Percentiles rank a stretch among this genome's conserved stretches.
Evolutionary conservation across 2,797 vertebrate species (phyloP).

Genomic region (Neosilurus hyrtlii): DNA sequence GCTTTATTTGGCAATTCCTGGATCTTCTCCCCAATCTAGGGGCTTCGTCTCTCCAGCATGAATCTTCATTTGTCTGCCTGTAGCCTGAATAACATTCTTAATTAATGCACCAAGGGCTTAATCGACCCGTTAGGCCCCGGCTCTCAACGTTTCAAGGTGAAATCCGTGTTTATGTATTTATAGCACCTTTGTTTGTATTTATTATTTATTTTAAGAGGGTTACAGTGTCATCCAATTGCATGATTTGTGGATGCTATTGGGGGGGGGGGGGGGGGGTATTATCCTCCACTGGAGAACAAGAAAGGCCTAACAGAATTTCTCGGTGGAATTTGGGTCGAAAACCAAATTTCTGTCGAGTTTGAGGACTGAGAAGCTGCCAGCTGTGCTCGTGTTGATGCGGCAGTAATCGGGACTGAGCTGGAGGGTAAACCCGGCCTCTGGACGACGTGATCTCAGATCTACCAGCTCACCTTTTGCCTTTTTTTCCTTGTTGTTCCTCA

Average conservation of each 20-base stretch:
- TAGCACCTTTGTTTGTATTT: background rate
- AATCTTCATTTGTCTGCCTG: background rate
- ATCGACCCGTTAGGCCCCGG: background rate
- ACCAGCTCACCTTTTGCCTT: background rate
- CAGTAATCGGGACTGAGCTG: background rate
- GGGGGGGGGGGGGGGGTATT: no score
- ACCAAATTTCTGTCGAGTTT: background rate
- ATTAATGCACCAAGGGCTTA: no score
- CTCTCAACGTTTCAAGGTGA: no score
- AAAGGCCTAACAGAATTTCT: background rate
- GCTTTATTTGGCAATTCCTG: no score
- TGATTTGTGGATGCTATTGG: background rate
- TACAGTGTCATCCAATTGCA: background rate
- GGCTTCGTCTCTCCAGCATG: background rate
- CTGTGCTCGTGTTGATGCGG: background rate
- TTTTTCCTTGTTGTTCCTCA: background rate
- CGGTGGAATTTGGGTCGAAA: background rate
- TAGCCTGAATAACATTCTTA: background rate
- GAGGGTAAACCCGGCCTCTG: slow-evolving; percentile 1
- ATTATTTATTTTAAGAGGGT: background rate
- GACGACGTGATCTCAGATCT: background rate
- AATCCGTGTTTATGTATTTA: background rate
- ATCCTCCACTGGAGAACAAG: background rate
- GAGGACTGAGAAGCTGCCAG: background rate
- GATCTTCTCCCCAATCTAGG: no score